phyloP scores from a whole-genome alignment of 2,888 invertebrate species.

The Drosophila antonietae region DNA sequence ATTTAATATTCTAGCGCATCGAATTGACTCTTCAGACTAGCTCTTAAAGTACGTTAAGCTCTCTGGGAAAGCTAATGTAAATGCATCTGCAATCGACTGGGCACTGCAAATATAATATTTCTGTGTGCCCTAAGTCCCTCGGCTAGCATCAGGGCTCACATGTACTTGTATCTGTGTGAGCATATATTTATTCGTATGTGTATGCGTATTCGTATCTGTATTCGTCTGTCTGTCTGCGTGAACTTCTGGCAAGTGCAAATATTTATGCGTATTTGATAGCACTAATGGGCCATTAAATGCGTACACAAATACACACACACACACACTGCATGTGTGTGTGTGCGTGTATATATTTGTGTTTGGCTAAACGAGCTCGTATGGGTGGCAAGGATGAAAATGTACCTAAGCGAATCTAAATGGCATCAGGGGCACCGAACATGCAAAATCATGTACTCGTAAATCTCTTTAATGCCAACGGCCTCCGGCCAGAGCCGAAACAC shows the following conservation, averaged over 20 bases:
- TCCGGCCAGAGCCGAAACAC: conserved; percentile 62
- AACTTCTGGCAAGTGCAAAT: conserved; percentile 75
- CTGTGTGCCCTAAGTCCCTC: conserved; percentile 11
- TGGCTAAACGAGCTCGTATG: conserved; percentile 42
- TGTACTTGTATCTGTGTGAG: conserved; percentile 32
- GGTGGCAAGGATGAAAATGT: conserved; percentile 75
- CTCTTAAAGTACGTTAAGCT: neutral
- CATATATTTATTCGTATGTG: neutral
- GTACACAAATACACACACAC: conserved; percentile 73
- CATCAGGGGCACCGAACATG: conserved; percentile 81
- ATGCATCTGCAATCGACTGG: conserved; percentile 27
- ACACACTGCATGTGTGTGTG: conserved; percentile 42
- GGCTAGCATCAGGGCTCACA: neutral
- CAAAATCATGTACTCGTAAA: conserved; percentile 84
- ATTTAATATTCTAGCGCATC: neutral
- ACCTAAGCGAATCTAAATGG: conserved; percentile 80
- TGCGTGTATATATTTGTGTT: conserved; percentile 20
- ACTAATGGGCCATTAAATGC: conserved; percentile 81
- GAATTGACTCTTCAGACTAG: neutral
- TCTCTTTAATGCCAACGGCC: conserved; percentile 81
- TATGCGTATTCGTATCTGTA: conserved; percentile 33
- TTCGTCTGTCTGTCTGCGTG: conserved; percentile 38
- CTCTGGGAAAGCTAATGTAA: neutral
- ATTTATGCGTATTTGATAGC: conserved; percentile 83
- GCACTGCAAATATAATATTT: conserved; percentile 50